These are phyloP conservation scores for Nipponacmea schrenckii DNA, from an alignment of 2,888 invertebrate species.

Conservation along the genomic window DNA sequence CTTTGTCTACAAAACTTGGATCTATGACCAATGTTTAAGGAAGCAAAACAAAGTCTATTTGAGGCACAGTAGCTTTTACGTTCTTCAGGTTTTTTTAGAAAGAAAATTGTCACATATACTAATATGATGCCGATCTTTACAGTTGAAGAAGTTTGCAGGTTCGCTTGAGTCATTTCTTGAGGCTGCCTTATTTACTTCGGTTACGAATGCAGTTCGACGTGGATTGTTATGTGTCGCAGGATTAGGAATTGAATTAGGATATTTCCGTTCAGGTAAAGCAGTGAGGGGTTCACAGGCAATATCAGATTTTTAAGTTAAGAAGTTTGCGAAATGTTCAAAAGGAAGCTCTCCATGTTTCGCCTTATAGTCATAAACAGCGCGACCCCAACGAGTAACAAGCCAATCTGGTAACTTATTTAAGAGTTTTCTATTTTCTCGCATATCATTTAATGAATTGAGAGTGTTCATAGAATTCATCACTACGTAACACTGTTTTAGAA, in stretches of 20 bases:
- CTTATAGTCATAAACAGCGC: slow-evolving; percentile 14
- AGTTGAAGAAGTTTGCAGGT: neutral
- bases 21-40: slow-evolving; percentile 31
- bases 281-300: slow-evolving; percentile 10
- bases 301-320: slow-evolving; percentile 13
- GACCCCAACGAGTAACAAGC: slow-evolving; percentile 19
- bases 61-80: slow-evolving; percentile 10
- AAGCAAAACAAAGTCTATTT: slow-evolving; percentile 29
- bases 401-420: slow-evolving; percentile 27
- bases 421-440: slow-evolving; percentile 18
- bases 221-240: neutral
- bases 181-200: neutral
- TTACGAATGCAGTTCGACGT: too few species aligned
- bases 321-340: neutral
- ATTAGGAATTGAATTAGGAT: neutral
- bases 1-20: slow-evolving; percentile 23
- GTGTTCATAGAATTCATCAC: slow-evolving; percentile 12
- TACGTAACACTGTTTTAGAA: slow-evolving; percentile 13
- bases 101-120: slow-evolving; percentile 11
- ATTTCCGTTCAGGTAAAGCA: slow-evolving; percentile 6
- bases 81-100: neutral
- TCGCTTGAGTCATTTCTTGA: too few species aligned
- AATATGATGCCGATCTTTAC: neutral
- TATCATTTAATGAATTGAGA: neutral
- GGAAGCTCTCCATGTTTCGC: neutral